phyloP scores from a whole-genome alignment of 1,140 invertebrate genomes.

The Heliconius eleuchia region DNA sequence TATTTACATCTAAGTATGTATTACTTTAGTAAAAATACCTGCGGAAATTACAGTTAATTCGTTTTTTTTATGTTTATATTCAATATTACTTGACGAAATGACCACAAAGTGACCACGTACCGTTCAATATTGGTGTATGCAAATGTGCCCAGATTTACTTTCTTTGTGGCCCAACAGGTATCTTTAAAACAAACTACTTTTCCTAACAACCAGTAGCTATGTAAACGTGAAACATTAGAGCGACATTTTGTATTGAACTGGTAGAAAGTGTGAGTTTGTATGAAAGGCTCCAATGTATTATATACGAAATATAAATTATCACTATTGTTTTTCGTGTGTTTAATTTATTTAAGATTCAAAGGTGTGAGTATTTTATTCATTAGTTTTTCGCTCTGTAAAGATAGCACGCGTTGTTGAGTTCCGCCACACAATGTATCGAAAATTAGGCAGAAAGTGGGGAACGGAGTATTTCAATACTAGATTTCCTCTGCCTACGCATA shows the following conservation, averaged over 20 bases:
- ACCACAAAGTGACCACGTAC: not conserved
- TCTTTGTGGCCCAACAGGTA: conserved; percentile 27
- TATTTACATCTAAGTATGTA: too few species aligned
- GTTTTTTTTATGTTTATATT: not conserved
- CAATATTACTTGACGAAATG: not conserved
- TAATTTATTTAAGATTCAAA: too few species aligned
- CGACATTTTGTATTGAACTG: conserved; percentile 13
- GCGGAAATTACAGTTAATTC: too few species aligned
- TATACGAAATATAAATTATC: not conserved
- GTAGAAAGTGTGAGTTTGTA: conserved; percentile 1
- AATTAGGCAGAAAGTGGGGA: too few species aligned
- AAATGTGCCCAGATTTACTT: conserved; percentile 45
- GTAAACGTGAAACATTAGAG: conserved; percentile 11
- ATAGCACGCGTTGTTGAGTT: too few species aligned
- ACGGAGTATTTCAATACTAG: too few species aligned
- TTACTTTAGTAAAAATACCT: not conserved
- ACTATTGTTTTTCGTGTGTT: not conserved
- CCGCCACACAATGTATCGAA: too few species aligned
- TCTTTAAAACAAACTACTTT: conserved; percentile 33
- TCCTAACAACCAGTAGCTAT: conserved; percentile 23
- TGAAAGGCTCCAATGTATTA: not conserved
- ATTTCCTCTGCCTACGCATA: too few species aligned
- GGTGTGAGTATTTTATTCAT: too few species aligned
- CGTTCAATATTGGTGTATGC: conserved; percentile 32
- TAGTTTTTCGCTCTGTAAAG: too few species aligned